phyloP scores from a whole-genome alignment of 2,888 invertebrate species.

The Xanthorhoe spadicearia region DNA sequence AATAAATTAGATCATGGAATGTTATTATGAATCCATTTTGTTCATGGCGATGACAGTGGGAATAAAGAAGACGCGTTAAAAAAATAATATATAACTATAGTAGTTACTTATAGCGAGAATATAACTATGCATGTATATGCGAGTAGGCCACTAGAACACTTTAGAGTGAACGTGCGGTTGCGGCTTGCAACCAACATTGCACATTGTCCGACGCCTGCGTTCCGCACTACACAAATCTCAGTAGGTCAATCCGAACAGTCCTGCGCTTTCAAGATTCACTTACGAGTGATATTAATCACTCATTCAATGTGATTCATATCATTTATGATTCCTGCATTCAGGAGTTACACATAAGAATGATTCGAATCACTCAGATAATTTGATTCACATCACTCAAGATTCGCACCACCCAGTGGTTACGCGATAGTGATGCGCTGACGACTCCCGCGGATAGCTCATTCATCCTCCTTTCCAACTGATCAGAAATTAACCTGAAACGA shows the following conservation, averaged over 20 bases:
- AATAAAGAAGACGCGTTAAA: conserved; percentile 68
- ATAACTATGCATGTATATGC: conserved; percentile 42
- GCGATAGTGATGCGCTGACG: conserved; percentile 12
- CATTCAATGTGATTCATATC: too few relatives aligned
- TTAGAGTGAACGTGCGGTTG: conserved; percentile 35
- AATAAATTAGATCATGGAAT: conserved; percentile 85
- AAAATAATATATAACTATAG: conserved; percentile 68
- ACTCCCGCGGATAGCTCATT: conserved; percentile 10
- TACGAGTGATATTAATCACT: not conserved
- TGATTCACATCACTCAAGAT: not conserved
- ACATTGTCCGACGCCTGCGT: conserved; percentile 33
- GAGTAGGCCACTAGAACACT: conserved; percentile 65
- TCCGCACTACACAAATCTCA: conserved; percentile 37
- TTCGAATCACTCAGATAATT: not conserved
- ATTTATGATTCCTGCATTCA: not conserved
- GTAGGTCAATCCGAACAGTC: conserved; percentile 33
- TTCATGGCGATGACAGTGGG: conserved; percentile 51
- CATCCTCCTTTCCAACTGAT: conserved; percentile 14
- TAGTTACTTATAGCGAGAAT: conserved; percentile 37
- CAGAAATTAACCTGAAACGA: conserved; percentile 34
- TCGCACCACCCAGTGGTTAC: conserved; percentile 1
- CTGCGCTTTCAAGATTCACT: not conserved
- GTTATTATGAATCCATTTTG: conserved; percentile 72
- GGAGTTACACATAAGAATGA: not conserved
- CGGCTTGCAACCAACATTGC: conserved; percentile 28